Percentiles rank a stretch among this genome's conserved stretches.
Evolutionary conservation across 2,797 vertebrate species (phyloP).

Genomic region (Trachops cirrhosus): DNA sequence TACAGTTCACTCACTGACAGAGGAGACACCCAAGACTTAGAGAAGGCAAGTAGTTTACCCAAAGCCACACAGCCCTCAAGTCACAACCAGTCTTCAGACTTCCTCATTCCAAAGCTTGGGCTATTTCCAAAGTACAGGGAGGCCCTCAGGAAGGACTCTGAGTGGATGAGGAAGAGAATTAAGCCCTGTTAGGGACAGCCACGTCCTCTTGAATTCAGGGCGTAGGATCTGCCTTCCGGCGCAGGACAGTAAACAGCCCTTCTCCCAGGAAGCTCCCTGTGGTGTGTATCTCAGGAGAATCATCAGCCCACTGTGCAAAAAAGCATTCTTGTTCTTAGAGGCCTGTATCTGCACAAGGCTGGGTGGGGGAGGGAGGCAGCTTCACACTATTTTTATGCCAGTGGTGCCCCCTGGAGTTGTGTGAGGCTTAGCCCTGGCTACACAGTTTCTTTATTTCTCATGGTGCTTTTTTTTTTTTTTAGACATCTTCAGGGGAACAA

Average conservation of each 20-base stretch:
- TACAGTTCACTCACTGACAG: background rate
- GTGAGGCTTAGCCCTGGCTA: background rate
- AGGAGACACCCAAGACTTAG: background rate
- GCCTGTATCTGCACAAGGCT: background rate
- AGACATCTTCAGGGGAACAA: background rate
- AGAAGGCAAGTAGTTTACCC: background rate
- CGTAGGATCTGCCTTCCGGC: background rate
- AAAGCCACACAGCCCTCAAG: background rate
- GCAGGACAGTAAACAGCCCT: background rate
- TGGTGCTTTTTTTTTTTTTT: background rate
- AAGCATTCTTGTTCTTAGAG: background rate
- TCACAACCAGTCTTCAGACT: background rate
- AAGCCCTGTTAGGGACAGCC: background rate
- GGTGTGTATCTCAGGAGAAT: background rate
- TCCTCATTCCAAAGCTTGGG: constrained; percentile 16
- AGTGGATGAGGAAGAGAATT: background rate
- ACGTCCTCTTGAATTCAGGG: background rate
- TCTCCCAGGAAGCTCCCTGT: constrained; percentile 23
- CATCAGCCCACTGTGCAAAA: background rate
- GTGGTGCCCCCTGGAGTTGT: background rate
- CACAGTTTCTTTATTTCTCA: background rate
- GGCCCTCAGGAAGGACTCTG: background rate
- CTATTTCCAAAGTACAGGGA: background rate
- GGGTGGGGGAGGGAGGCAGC: too few species aligned
- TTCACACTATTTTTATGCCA: background rate